Conservation (phyloP, 2,113 vertebrate genomes). For the Proteles cristata region DNA sequence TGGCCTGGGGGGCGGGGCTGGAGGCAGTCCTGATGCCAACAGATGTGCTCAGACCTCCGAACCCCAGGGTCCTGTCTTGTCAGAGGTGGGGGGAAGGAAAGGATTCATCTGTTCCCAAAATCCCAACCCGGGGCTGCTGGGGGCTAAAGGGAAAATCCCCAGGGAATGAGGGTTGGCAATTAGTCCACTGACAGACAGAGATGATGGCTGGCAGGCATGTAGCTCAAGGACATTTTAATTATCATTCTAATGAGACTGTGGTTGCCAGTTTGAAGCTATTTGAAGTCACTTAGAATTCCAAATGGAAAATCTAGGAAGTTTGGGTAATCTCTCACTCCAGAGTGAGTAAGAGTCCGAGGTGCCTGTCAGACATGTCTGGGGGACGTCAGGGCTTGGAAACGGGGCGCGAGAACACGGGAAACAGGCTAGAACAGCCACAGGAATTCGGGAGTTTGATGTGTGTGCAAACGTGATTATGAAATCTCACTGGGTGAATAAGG, state of each 20-base stretch:
- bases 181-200: accelerated
- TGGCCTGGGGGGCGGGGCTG: not conserved
- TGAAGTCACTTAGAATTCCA: not conserved
- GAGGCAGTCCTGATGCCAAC: not conserved
- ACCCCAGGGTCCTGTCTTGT: not conserved
- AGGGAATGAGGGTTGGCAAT: not conserved
- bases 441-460: not conserved
- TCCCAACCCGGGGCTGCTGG: not conserved
- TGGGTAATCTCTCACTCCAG: not conserved
- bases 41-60: accelerated
- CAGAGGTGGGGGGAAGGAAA: not conserved
- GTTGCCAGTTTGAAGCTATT: not conserved
- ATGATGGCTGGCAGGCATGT: no score
- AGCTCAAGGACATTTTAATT: not conserved
- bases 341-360: not conserved
- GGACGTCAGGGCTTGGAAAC: not conserved
- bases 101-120: not conserved
- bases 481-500: not conserved
- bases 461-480: no score
- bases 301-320: not conserved
- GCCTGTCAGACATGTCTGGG: no score
- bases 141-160: not conserved
- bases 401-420: not conserved
- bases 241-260: not conserved
- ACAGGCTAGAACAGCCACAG: not conserved